Percentiles rank a stretch among this genome's conserved stretches.
Evolutionary conservation across 2,888 invertebrate genomes (phyloP).

Genomic region (Apantesis nais): DNA sequence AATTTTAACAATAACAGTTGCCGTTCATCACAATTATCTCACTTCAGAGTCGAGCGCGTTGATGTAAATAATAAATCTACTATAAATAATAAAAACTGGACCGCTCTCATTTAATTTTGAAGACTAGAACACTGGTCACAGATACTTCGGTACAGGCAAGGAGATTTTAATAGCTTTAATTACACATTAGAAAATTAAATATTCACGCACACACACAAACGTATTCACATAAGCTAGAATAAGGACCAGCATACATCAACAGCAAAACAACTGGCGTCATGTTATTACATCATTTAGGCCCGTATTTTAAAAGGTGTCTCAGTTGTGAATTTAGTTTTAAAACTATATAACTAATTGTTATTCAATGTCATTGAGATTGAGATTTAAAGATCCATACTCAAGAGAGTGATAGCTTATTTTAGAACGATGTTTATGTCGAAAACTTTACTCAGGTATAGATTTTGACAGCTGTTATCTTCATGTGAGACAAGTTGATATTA

Average conservation of each 20-base stretch:
- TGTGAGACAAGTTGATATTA: too few species aligned
- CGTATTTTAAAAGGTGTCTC: too few species aligned
- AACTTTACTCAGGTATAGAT: too few species aligned
- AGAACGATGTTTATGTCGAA: too few species aligned
- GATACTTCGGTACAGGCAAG: constrained; percentile 75
- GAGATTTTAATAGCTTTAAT: constrained; percentile 62
- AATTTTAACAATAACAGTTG: constrained; percentile 54
- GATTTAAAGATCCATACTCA: too few species aligned
- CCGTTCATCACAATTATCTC: constrained; percentile 36
- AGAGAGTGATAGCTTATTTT: too few species aligned
- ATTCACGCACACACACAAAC: constrained; percentile 48
- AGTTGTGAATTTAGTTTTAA: too few species aligned
- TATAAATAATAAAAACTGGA: constrained; percentile 55
- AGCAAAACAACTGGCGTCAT: neutral
- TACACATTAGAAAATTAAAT: constrained; percentile 50
- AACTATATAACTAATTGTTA: too few species aligned
- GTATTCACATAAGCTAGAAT: constrained; percentile 58
- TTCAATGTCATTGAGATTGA: too few species aligned
- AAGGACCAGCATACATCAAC: constrained; percentile 9
- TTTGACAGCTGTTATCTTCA: too few species aligned
- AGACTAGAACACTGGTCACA: constrained; percentile 83
- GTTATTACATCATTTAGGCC: neutral
- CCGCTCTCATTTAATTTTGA: constrained; percentile 59
- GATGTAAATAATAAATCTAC: constrained; percentile 38
- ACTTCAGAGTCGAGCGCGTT: constrained; percentile 27